These are phyloP conservation scores for Neodiprion virginianus DNA, from an alignment of 1,140 invertebrate genomes.

Conservation along the genomic window DNA sequence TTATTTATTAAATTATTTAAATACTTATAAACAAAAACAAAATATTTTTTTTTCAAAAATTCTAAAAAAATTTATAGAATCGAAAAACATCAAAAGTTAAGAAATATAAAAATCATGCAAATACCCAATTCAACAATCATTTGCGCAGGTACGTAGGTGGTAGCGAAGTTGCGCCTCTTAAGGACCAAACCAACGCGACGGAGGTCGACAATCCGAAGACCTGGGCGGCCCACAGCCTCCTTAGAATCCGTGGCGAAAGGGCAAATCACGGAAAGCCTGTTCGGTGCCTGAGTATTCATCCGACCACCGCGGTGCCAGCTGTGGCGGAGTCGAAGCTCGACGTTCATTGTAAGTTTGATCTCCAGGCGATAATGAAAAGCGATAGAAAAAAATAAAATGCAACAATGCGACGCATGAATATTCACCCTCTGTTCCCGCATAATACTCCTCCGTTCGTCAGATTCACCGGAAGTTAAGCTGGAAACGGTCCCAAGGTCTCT, in stretches of 20 bases:
- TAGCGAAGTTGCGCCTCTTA: slow-evolving; percentile 68
- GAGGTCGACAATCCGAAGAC: slow-evolving; percentile 82
- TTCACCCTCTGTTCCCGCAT: background rate
- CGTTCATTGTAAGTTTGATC: slow-evolving; percentile 81
- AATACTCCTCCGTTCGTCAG: slow-evolving; percentile 28
- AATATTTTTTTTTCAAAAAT: no score
- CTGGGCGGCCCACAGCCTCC: slow-evolving; percentile 81
- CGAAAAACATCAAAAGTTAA: no score
- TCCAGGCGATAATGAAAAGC: no score
- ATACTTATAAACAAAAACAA: no score
- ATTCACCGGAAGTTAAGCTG: slow-evolving; percentile 52
- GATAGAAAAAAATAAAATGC: no score
- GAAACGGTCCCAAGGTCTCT: slow-evolving; percentile 50
- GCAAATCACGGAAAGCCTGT: slow-evolving; percentile 78
- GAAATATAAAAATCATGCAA: no score
- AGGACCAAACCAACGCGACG: slow-evolving; percentile 79
- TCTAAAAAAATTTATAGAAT: no score
- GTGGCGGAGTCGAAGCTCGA: slow-evolving; percentile 76
- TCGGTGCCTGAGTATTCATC: slow-evolving; percentile 81
- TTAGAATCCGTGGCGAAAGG: slow-evolving; percentile 80
- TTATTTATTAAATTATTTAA: no score
- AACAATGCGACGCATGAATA: no score
- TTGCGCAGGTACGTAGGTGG: slow-evolving; percentile 65
- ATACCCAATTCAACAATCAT: no score
- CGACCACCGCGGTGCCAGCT: slow-evolving; percentile 75